Conservation (phyloP, 2,888 invertebrate species). For the Acronicta leporina region DNA sequence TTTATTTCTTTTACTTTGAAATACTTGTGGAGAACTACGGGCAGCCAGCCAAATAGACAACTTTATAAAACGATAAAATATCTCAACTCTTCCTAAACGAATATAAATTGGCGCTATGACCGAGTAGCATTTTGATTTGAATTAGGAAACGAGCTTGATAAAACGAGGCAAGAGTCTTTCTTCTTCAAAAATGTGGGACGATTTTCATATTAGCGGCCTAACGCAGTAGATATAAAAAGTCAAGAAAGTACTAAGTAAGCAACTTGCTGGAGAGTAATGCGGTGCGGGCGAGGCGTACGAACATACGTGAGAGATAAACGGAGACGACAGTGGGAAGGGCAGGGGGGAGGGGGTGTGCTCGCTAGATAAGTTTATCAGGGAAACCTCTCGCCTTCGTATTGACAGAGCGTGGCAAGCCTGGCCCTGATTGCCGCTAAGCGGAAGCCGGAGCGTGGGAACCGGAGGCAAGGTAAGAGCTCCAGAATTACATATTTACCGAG, state of each 20-base stretch:
- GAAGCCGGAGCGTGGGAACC: constrained; percentile 81
- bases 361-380: constrained; percentile 87
- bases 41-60: constrained; percentile 83
- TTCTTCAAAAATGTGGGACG: constrained; percentile 41
- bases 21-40: constrained; percentile 76
- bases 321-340: constrained; percentile 71
- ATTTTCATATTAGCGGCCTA: constrained; percentile 57
- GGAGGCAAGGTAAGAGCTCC: constrained; percentile 74
- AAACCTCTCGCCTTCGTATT: constrained; percentile 88
- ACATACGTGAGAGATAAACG: constrained; percentile 85
- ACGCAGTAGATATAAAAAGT: constrained; percentile 67
- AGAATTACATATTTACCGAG: constrained; percentile 70
- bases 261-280: constrained; percentile 70
- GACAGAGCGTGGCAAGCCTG: constrained; percentile 86
- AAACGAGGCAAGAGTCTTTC: constrained; percentile 33
- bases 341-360: constrained; percentile 62
- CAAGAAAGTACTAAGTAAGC: constrained; percentile 66
- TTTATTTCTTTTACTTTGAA: constrained; percentile 79
- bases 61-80: constrained; percentile 80
- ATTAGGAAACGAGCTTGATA: constrained; percentile 42
- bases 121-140: constrained; percentile 59
- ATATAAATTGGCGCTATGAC: constrained; percentile 70
- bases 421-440: constrained; percentile 86
- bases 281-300: constrained; percentile 71
- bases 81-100: constrained; percentile 70